Evolutionary conservation across 2,113 vertebrate genomes (phyloP).

Genomic region (Phyllostomus discolor): DNA sequence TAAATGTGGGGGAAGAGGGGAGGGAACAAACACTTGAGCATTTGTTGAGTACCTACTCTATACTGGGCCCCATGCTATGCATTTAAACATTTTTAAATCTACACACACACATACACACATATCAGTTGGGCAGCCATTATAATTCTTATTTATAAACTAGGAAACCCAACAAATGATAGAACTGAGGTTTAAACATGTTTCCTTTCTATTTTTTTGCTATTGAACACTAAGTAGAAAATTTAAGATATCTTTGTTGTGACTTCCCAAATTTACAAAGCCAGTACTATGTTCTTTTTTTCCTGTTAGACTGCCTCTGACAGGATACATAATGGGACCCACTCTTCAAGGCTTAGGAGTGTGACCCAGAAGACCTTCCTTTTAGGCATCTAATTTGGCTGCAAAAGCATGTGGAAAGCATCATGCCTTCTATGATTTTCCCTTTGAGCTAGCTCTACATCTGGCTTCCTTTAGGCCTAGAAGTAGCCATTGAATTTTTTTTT

Average conservation of each 20-base stretch:
- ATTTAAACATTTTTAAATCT: not conserved
- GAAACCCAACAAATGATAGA: not conserved
- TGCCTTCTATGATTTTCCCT: not conserved
- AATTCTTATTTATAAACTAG: conserved; percentile 8
- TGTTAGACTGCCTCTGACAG: not conserved
- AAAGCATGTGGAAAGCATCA: not conserved
- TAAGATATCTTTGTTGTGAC: not conserved
- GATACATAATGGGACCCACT: not conserved
- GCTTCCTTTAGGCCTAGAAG: not conserved
- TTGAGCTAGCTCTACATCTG: not conserved
- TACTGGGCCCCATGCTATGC: not conserved
- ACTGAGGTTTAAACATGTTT: not conserved
- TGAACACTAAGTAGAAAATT: not conserved
- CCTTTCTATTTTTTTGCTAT: not conserved
- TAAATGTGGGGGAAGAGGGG: not conserved
- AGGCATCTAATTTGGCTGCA: not conserved
- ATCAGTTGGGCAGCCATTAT: not conserved
- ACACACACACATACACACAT: not conserved
- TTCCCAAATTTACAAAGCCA: not conserved
- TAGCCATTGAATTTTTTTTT: not conserved
- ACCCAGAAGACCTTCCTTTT: not conserved
- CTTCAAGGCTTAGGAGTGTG: not conserved
- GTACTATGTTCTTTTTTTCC: not conserved
- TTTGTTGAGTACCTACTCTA: not conserved
- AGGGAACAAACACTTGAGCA: not conserved